Percentiles rank a stretch among this genome's conserved stretches.
Conservation (phyloP, 64 coral and sea anemone species). For the Porites lutea region DNA sequence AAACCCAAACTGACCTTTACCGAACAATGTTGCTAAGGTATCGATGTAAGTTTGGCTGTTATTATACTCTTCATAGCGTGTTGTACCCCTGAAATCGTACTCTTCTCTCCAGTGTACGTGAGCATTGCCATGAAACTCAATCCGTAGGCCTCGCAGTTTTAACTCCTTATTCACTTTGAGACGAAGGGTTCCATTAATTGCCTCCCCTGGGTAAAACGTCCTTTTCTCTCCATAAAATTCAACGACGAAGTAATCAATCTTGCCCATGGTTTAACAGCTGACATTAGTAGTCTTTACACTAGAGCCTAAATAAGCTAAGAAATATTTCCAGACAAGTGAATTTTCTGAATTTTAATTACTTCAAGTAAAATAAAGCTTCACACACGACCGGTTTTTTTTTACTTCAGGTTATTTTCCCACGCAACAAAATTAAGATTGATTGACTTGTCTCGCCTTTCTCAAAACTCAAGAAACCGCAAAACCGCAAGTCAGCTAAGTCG, state of each 20-base stretch:
- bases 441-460: too few relatives aligned
- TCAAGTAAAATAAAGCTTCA: too few relatives aligned
- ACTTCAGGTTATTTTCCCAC: too few relatives aligned
- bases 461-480: too few relatives aligned
- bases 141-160: constrained; percentile 68
- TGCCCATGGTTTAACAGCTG: constrained; percentile 53
- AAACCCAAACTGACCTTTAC: constrained; percentile 69
- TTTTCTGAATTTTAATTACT: too few relatives aligned
- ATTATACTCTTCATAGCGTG: constrained; percentile 41
- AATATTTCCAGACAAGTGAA: too few relatives aligned
- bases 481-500: too few relatives aligned
- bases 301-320: too few relatives aligned
- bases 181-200: constrained; percentile 65
- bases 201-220: constrained; percentile 75
- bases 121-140: constrained; percentile 85
- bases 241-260: constrained; percentile 72
- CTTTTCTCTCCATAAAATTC: constrained; percentile 69
- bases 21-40: constrained; percentile 80
- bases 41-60: constrained; percentile 78
- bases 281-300: too few relatives aligned
- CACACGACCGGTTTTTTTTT: too few relatives aligned
- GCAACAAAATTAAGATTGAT: too few relatives aligned
- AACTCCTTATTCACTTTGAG: constrained; percentile 86
- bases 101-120: constrained; percentile 72
- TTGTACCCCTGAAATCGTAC: too few relatives aligned